phyloP scores from a whole-genome alignment of 1,140 invertebrate species.

The Leptinotarsa undecemlineata region DNA sequence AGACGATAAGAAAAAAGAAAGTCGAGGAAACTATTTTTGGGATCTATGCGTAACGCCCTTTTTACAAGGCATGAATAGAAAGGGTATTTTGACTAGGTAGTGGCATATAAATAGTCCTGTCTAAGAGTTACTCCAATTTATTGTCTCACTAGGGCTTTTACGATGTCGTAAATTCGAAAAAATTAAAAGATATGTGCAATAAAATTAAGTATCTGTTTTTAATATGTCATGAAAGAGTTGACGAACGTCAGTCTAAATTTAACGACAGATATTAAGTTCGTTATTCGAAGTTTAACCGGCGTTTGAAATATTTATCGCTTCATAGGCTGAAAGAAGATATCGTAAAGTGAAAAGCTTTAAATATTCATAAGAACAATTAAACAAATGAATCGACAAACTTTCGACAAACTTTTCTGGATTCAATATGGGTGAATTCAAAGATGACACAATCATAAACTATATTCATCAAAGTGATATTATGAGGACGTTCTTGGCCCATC shows the following conservation, averaged over 20 bases:
- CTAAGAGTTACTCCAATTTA: constrained; percentile 13
- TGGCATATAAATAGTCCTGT: background rate
- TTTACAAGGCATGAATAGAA: background rate
- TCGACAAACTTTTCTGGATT: too few relatives aligned
- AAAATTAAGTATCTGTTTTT: constrained; percentile 25
- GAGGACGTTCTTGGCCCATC: too few relatives aligned
- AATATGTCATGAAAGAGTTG: constrained; percentile 20
- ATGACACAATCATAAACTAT: too few relatives aligned
- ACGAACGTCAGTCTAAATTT: constrained; percentile 10
- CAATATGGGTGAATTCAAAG: too few relatives aligned
- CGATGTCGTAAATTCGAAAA: constrained; percentile 26
- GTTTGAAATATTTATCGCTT: too few relatives aligned
- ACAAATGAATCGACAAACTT: too few relatives aligned
- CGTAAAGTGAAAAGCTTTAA: too few relatives aligned
- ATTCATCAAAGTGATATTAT: too few relatives aligned
- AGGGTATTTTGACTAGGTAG: constrained; percentile 28
- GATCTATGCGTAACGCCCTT: background rate
- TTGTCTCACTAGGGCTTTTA: constrained; percentile 8
- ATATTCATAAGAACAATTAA: too few relatives aligned
- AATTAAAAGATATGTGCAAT: constrained; percentile 28
- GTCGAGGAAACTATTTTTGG: constrained; percentile 20
- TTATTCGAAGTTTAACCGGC: too few relatives aligned
- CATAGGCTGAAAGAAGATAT: too few relatives aligned
- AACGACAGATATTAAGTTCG: constrained; percentile 9
- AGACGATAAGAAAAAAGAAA: constrained; percentile 28